These are phyloP conservation scores for Altica lythri DNA, from an alignment of 2,888 invertebrate species.

Conservation along the genomic window DNA sequence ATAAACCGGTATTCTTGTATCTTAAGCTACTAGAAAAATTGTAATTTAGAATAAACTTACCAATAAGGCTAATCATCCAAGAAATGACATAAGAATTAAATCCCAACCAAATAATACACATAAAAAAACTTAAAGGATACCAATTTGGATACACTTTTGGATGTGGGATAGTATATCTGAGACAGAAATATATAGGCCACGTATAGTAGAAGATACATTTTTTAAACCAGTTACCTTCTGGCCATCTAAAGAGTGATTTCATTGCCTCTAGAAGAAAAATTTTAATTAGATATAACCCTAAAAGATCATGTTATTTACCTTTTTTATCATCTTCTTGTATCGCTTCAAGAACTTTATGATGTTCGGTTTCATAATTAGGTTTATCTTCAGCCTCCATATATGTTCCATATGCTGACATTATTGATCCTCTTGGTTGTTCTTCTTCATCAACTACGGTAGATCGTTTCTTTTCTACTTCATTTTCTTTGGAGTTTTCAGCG, in stretches of 20 bases:
- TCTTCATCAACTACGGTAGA: neutral
- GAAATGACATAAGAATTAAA: conserved; percentile 83
- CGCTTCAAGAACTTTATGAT: conserved; percentile 30
- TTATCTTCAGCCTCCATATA: conserved; percentile 41
- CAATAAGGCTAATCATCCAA: conserved; percentile 90
- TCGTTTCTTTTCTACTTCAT: neutral
- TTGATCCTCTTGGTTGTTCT: conserved; percentile 34
- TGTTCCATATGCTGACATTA: conserved; percentile 45
- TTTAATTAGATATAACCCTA: neutral
- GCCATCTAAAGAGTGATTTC: conserved; percentile 42
- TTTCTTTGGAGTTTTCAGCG: neutral
- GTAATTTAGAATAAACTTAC: conserved; percentile 57
- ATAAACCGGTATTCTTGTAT: too few relatives aligned
- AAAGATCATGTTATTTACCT: conserved; percentile 21
- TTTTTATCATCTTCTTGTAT: conserved; percentile 20
- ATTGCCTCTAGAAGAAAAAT: conserved; percentile 26
- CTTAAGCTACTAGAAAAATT: too few relatives aligned
- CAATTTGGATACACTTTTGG: conserved; percentile 63
- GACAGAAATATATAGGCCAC: conserved; percentile 72
- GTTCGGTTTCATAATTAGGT: conserved; percentile 33
- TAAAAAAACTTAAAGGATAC: conserved; percentile 79
- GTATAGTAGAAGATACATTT: conserved; percentile 70
- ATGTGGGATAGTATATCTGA: conserved; percentile 75
- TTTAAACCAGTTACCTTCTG: conserved; percentile 43
- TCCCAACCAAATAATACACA: conserved; percentile 88